A percentile compares a stretch with the other conserved stretches of the same genome.
Evolutionary conservation across 2,888 invertebrate species (phyloP).

Genomic region (Harpalus rubripes): DNA sequence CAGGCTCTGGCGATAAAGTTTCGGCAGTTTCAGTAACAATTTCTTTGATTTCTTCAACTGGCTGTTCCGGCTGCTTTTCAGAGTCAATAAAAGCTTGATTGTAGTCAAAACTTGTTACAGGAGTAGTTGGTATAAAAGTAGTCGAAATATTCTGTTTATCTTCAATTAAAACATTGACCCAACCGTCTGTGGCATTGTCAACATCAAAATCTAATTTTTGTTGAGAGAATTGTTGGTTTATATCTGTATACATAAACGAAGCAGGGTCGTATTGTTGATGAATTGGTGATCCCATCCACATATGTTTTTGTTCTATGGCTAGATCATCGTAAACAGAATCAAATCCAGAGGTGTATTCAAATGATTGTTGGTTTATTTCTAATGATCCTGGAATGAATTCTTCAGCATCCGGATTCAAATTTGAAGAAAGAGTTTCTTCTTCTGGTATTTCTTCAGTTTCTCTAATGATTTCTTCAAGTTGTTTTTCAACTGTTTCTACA

Average conservation of each 20-base stretch:
- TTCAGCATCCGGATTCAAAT: constrained; percentile 75
- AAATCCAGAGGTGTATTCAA: constrained; percentile 46
- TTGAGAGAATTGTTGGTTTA: constrained; percentile 59
- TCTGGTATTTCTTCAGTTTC: constrained; percentile 74
- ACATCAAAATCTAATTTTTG: constrained; percentile 71
- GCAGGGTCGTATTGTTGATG: constrained; percentile 37
- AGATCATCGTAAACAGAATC: constrained; percentile 51
- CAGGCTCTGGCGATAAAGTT: constrained; percentile 32
- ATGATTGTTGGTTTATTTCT: constrained; percentile 43
- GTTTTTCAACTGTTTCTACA: constrained; percentile 63
- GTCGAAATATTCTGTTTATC: constrained; percentile 63
- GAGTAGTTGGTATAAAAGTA: constrained; percentile 50
- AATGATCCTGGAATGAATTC: constrained; percentile 74
- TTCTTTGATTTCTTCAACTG: constrained; percentile 53
- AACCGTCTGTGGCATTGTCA: constrained; percentile 73
- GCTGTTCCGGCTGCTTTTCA: constrained; percentile 53
- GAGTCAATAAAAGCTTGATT: constrained; percentile 52
- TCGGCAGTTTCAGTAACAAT: constrained; percentile 16
- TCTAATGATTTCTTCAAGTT: constrained; percentile 74
- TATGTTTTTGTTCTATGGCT: constrained; percentile 61
- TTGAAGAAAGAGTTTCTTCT: constrained; percentile 71
- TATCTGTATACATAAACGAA: constrained; percentile 54
- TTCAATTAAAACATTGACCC: constrained; percentile 72
- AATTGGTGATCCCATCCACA: constrained; percentile 47
- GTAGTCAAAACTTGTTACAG: constrained; percentile 43